phyloP scores from a whole-genome alignment of 2,888 invertebrate species.

The Merodon equestris region DNA sequence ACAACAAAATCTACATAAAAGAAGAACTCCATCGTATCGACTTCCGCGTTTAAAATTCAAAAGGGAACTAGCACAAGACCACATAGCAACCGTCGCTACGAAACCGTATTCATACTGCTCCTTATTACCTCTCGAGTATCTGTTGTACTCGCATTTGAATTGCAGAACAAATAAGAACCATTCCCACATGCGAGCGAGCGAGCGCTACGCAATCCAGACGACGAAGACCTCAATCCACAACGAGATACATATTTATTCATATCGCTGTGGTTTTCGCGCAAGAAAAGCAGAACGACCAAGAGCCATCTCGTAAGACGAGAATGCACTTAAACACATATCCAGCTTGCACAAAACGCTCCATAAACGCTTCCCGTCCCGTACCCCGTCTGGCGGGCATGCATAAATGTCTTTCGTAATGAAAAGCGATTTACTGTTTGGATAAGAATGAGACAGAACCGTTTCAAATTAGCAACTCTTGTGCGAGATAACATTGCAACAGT shows the following conservation, averaged over 20 bases:
- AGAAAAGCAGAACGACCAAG: slow-evolving; percentile 5
- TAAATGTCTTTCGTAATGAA: slow-evolving; percentile 51
- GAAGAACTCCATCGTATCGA: neutral
- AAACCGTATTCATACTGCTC: no score
- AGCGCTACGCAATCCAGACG: neutral
- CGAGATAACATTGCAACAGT: slow-evolving; percentile 52
- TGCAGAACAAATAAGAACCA: slow-evolving; percentile 47
- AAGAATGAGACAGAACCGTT: slow-evolving; percentile 52
- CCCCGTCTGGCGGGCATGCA: slow-evolving; percentile 25
- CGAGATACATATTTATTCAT: slow-evolving; percentile 59
- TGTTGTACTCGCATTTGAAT: slow-evolving; percentile 54
- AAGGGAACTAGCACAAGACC: slow-evolving; percentile 30
- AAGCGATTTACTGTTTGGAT: slow-evolving; percentile 66
- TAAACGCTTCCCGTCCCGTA: slow-evolving; percentile 42
- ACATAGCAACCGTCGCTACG: slow-evolving; percentile 15
- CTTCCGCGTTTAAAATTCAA: slow-evolving; percentile 55
- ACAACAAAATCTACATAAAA: slow-evolving; percentile 1
- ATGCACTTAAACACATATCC: slow-evolving; percentile 49
- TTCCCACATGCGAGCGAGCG: slow-evolving; percentile 27
- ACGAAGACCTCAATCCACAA: neutral
- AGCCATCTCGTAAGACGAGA: slow-evolving; percentile 27
- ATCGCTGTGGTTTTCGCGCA: slow-evolving; percentile 10
- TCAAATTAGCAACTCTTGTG: slow-evolving; percentile 66
- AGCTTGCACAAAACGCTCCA: slow-evolving; percentile 42
- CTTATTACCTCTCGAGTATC: no score